These are phyloP conservation scores for Spizaetus ornatus DNA, from an alignment of 2,113 vertebrate species.

Conservation along the genomic window DNA sequence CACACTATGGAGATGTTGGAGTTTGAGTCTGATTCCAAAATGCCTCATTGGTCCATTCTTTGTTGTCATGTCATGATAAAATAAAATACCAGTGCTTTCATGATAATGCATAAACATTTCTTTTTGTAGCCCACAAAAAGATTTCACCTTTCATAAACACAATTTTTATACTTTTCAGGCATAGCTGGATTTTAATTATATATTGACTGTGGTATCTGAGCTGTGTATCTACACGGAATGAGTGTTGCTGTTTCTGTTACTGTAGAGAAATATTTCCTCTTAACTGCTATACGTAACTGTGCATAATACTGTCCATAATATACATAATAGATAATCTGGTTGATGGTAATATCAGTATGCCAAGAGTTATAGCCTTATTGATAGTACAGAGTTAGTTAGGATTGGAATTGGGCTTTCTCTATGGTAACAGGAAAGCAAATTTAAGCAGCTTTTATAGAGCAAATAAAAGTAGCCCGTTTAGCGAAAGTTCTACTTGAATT, in stretches of 20 bases:
- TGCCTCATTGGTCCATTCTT: neutral
- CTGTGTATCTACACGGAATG: neutral
- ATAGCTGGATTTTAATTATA: neutral
- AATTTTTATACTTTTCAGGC: neutral
- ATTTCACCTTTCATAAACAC: neutral
- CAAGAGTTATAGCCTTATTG: neutral
- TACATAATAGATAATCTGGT: neutral
- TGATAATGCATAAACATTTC: neutral
- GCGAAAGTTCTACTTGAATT: neutral
- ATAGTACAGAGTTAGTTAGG: neutral
- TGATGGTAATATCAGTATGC: neutral
- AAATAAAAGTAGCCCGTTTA: neutral
- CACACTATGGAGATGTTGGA: neutral
- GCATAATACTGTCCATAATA: neutral
- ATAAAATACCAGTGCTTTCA: neutral
- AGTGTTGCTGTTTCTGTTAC: neutral
- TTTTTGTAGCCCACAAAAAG: neutral
- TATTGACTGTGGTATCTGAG: neutral
- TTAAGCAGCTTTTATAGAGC: neutral
- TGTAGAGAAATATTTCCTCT: neutral
- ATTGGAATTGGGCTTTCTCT: neutral
- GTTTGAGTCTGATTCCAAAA: neutral
- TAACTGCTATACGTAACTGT: neutral
- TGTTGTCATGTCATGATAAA: neutral
- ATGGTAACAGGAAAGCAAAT: neutral